Evolutionary conservation across 2,797 vertebrate species (phyloP), one percentile per base, ranked within the genome.

Genomic region (Hemibagrus guttatus): DNA sequence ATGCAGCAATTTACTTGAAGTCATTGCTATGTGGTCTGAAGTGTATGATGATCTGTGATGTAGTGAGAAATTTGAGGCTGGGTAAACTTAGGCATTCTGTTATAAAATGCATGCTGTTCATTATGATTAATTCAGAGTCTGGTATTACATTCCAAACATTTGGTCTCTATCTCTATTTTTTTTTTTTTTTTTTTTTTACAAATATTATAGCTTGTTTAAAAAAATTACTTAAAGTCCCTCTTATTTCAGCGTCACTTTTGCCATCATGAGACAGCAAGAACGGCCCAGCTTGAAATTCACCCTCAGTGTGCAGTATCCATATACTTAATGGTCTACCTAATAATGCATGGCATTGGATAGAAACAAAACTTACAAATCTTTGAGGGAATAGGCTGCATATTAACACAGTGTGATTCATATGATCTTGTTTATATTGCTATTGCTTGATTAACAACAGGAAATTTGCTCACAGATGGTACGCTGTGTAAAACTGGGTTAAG

Each of bases 341-440:
- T 68, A 75, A 74, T 31, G 83, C 56, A 68, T 54, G 46, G 46
- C 46, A 52, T 54, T 68, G 46, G n/a, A 68, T 54, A 82, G 63
- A 66, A 82, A 68, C 31, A 35, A 7, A 54, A 54, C 39, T 63
- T 75, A 21, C 58, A 76, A 28, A 54, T n/a, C 84, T 63, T 75
- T 35, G n/a, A 82, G 72, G 42, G 23, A 75, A 63, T 3, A 61
- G 72, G 58, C 42, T 68, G 46, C 63, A 68, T 80, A 35, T 84
- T 72, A 84, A 61, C 39, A 63, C 26, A 85, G 16, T 61, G 52
- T 86, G 59, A 81, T 58, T 72, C 61, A 81, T 81, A 81, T 35
- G 42, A 68, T 66, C 59, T 54, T 76, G 71, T 83, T 82, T 66
- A 82, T 64, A 26, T 83, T 69, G 58, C n/a, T 74, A 74, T 52